Base-by-base conservation (phyloP, 2,888 invertebrate species). In the Machimus rusticus region DNA sequence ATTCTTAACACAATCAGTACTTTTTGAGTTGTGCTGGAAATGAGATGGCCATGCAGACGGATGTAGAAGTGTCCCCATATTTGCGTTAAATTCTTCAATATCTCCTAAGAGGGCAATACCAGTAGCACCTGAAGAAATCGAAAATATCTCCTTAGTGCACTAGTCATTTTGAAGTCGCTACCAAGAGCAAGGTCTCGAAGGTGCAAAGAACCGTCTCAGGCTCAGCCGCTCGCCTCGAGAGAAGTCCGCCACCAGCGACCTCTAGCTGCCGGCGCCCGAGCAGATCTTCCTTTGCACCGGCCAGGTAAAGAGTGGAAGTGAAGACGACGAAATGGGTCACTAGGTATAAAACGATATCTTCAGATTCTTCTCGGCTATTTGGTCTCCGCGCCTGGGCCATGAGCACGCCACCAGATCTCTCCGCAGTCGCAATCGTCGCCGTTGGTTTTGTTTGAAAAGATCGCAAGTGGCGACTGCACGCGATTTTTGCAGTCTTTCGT, bases 301-400 rank as follows among this genome's bases (percentile, higher is more conserved):
- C 23, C 82, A 84, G 66, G 82, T 66, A 66, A 84, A 84, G 66
- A 84, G 82, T 84, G 39, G 82, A 84, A 84, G 82, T 85, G 46
- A 74, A 74, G 74, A 31, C 43, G 74, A 84, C 74, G 85, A 85
- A 85, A 85, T 85, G 85, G 85, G 85, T 85, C 74, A 85, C 74
- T 46, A 74, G 85, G 74, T 85, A 85, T 85, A 85, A 85, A 85
- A 31, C 39, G 74, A 74, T 84, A 74, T 85, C 43, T 85, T 85
- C 74, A 85, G 23, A 74, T 46, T 85, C 43, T 85, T 19, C 85
- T 46, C 37, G 28, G 39, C 85, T 57, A 74, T 85, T 85, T 85
- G 85, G 85, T 34, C 74, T 85, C 23, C 31, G 85, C 57, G 66
- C 31, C 74, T 74, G 82, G 74, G 85, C 74, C 74, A 46, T 74